Conservation (phyloP, 2,888 invertebrate species). For the Drosophila basisetae region DNA sequence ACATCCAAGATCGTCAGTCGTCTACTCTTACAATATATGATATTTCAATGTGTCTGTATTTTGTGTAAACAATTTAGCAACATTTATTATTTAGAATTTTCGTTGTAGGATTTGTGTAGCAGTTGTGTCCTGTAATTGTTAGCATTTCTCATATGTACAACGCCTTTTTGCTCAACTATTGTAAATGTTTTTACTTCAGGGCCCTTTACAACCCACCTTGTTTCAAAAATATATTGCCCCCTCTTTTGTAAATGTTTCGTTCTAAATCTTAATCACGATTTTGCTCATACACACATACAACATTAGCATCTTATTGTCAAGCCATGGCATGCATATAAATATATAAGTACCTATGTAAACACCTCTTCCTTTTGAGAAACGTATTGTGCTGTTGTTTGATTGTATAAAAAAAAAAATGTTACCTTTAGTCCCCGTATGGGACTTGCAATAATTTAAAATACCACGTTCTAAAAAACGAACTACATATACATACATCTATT, state of each 20-base stretch:
- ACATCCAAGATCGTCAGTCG: conserved; percentile 6
- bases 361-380: conserved; percentile 59
- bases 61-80: conserved; percentile 21
- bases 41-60: conserved; percentile 22
- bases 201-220: conserved; percentile 43
- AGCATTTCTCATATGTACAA: conserved; percentile 32
- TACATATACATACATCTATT: conserved; percentile 37
- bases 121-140: conserved; percentile 26
- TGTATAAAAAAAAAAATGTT: conserved; percentile 26
- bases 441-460: conserved; percentile 33
- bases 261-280: conserved; percentile 28
- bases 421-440: conserved; percentile 25
- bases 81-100: conserved; percentile 38
- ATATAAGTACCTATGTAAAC: conserved; percentile 42
- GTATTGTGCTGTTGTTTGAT: conserved; percentile 44
- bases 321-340: conserved; percentile 15
- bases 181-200: conserved; percentile 47
- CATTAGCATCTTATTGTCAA: conserved; percentile 11
- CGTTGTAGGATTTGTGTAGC: conserved; percentile 28
- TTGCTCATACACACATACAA: conserved; percentile 41
- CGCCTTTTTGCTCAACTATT: conserved; percentile 57
- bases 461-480: conserved; percentile 13
- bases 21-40: not conserved
- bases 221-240: conserved; percentile 16
- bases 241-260: conserved; percentile 60